Percentiles rank a stretch among this genome's conserved stretches.
These are phyloP conservation scores for Eunapius fragilis DNA, from an alignment of 37 sponge, comb jelly and placozoan species.

Conservation along the genomic window DNA sequence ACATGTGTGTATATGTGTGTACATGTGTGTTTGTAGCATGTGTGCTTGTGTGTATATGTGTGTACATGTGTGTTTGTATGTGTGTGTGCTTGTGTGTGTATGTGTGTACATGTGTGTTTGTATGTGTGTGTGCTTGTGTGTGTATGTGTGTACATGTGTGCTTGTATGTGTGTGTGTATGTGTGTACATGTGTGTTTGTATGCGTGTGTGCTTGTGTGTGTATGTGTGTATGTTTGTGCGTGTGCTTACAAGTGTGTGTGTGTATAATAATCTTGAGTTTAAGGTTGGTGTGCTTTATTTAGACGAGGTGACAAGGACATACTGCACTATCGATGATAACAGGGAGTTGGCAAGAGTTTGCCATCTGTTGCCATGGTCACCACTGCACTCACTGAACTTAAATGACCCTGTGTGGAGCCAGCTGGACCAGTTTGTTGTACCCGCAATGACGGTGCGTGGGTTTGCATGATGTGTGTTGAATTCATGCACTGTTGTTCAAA, in stretches of 20 bases:
- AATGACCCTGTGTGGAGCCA: slow-evolving; percentile 61
- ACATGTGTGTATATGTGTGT: neutral
- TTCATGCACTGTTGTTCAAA: no score
- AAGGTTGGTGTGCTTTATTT: neutral
- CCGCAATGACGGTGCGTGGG: slow-evolving; percentile 7
- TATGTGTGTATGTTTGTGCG: no score
- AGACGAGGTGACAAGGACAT: slow-evolving; percentile 68
- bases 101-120: no score
- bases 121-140: no score
- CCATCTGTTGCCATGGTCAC: slow-evolving; percentile 67
- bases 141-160: no score
- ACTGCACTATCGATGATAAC: slow-evolving; percentile 16
- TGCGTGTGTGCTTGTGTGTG: no score
- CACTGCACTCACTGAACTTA: slow-evolving; percentile 27
- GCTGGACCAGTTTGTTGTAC: slow-evolving; percentile 20
- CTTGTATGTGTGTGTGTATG: no score
- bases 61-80: neutral
- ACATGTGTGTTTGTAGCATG: no score
- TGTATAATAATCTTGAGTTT: neutral
- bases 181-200: no score
- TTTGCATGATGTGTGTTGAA: slow-evolving; percentile 7
- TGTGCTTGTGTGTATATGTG: neutral
- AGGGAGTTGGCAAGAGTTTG: slow-evolving; percentile 33
- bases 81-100: neutral
- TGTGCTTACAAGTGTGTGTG: neutral